Base-by-base conservation (phyloP, 1,140 invertebrate species). In the Atta colombica region DNA sequence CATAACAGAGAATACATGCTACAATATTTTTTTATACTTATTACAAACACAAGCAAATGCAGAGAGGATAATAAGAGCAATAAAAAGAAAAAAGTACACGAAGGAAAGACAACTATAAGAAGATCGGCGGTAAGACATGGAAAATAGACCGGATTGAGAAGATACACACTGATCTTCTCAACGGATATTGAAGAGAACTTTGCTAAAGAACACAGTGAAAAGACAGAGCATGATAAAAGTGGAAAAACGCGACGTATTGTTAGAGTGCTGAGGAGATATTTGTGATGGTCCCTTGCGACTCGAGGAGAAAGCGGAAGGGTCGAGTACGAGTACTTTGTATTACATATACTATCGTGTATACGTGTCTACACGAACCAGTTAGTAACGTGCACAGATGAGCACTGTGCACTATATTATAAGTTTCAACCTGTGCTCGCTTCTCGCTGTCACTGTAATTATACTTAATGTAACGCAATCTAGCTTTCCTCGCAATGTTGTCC, bases 371-470 rank as follows among this genome's bases (percentile, higher is more conserved):
- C 65, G 53, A 69, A 25, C 16, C 53, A 68, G 35, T 45, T 74
- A 61, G 80, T 45, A 49, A 49, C 55, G 39, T 45, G 55, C 68
- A 21, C 31, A 49, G 55, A 74, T 71, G 21, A 21, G 21, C 60
- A 69, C 66, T 60, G 71, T 45, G 87, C 81, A 86, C 49, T 71
- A 66, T 90, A 91, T 92, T 88, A 89, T 92, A 90, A 92, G 85
- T 92, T 91, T 89, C 89, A 92, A 88, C 85, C 88, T 58, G 86
- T 69, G 89, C 84, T 78, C 82, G 84, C 82, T 92, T 89, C 82
- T 90, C 87, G 88, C 87, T 90, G 91, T 91, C 87, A 72, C 89
- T 89, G 87, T 92, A 92, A 92, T 92, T 91, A 92, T 74, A 87
- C 78, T 86, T 91, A 92, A 91, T 89, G 90, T 80, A 84, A 82